Evolutionary conservation across 2,797 vertebrate genomes (phyloP), one percentile per base, ranked within the genome.

Genomic region (Telmatherina bonti): DNA sequence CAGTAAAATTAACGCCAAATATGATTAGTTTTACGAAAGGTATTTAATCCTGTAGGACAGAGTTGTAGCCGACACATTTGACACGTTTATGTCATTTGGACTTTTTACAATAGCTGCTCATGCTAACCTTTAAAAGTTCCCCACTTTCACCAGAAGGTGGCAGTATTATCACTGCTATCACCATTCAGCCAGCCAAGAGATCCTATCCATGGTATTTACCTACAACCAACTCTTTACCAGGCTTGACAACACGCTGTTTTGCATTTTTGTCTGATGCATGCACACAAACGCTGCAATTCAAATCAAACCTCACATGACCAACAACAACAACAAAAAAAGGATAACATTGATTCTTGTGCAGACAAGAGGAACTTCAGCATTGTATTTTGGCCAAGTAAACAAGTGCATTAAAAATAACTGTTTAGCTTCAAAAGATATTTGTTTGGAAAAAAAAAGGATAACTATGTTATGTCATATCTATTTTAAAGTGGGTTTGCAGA

Each of bases 91-190:
- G 20, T 60, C 29, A 13, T 43, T 20, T n/a, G 10, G 7, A 18
- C 54, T 51, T 33, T 5, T 51, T n/a, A 6, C 62, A 7, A 18
- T 5, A 53, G 26, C 51, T 18, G 0, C 12, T 26, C 20, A 3
- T 29, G 43, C 43, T 45, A 45, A 18, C 15, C 26, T 51, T 51
- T 12, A 26, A 22, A 22, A 81, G 45, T 86, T 69, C 73, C 16
- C 16, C 4, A 30, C 3, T 52, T 1, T 22, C 0, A 36, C 91
- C 93, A 92, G 81, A 57, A 89, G 94, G 85, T 92, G 94, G 90
- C 91, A 85, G 89, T 88, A 81, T 45, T 67, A 60, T 70, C 67
- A 22, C 83, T 91, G 52, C 67, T 82, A 74, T 84, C 26, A 63
- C 59, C 36, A 9, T 18, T 41, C 20, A 16, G 75, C 43, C 31